A percentile compares a stretch with the other conserved stretches of the same genome.
Conservation (phyloP, 2,113 vertebrate genomes). For the Neogale vison region DNA sequence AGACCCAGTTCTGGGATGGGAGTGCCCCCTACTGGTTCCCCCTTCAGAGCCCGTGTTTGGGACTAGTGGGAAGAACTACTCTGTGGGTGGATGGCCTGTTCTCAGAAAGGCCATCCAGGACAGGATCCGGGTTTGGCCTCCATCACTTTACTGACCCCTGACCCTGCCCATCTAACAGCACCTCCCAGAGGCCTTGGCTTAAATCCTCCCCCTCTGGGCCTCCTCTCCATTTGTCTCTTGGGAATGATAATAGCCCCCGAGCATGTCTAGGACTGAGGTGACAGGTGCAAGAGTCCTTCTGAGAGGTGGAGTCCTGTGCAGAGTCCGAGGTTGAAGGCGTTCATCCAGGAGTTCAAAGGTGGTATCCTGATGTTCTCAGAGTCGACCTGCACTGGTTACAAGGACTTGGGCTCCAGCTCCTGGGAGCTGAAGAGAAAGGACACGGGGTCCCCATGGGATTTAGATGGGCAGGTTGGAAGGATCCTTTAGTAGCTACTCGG, state of each 20-base stretch:
- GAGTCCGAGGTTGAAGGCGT: neutral
- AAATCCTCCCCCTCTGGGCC: neutral
- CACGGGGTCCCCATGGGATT: neutral
- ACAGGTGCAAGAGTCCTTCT: neutral
- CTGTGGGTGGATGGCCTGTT: neutral
- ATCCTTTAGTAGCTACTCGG: neutral
- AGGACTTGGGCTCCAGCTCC: neutral
- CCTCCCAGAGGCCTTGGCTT: neutral
- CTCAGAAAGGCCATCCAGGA: neutral
- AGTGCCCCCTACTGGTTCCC: neutral
- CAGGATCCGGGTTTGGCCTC: neutral
- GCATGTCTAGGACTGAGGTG: neutral
- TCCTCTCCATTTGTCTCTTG: neutral
- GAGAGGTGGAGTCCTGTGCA: neutral
- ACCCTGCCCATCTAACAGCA: fast-evolving
- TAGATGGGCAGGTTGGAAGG: neutral
- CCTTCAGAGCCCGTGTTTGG: neutral
- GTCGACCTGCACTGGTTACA: neutral
- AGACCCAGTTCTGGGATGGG: neutral
- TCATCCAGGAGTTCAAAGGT: neutral
- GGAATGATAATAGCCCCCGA: neutral
- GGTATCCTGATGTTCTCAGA: neutral
- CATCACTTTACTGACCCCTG: neutral
- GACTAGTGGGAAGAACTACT: neutral
- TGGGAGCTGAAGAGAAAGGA: neutral